These are phyloP conservation scores for Phenacoccus solenopsis DNA, from an alignment of 1,140 invertebrate species.

Conservation along the genomic window DNA sequence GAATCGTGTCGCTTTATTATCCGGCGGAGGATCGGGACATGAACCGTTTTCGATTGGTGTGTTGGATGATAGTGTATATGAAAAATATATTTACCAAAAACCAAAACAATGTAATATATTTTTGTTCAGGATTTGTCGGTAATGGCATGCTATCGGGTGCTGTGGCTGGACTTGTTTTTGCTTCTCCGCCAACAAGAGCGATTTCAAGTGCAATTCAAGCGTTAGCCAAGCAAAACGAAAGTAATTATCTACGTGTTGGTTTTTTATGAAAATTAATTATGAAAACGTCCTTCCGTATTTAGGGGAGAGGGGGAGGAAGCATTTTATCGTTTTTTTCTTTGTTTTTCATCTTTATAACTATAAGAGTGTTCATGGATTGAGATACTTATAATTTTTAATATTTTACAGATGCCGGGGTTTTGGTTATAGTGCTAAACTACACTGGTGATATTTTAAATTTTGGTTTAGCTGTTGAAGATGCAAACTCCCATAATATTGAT, in stretches of 20 bases:
- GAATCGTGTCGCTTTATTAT: slow-evolving; percentile 53
- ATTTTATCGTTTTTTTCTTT: neutral
- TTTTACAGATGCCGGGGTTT: slow-evolving; percentile 41
- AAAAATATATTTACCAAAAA: slow-evolving; percentile 17
- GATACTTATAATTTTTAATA: neutral
- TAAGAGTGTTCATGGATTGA: neutral
- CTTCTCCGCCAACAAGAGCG: slow-evolving; percentile 56
- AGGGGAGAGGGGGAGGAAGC: too few species aligned
- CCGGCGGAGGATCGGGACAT: slow-evolving; percentile 74
- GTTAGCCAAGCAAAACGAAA: neutral
- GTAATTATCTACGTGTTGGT: neutral
- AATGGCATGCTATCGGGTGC: slow-evolving; percentile 59
- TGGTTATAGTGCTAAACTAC: slow-evolving; percentile 71
- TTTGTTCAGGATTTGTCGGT: slow-evolving; percentile 57
- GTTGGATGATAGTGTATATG: slow-evolving; percentile 19
- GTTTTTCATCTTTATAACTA: neutral
- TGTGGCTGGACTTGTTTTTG: slow-evolving; percentile 62
- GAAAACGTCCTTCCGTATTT: neutral
- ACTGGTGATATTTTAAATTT: slow-evolving; percentile 80
- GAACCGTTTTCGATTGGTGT: slow-evolving; percentile 65
- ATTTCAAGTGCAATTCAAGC: slow-evolving; percentile 43
- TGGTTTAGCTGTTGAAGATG: slow-evolving; percentile 64
- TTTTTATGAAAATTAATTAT: neutral
- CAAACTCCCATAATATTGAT: slow-evolving; percentile 46
- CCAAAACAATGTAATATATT: neutral